Conservation (phyloP, 2,797 vertebrate species). For the Cynopterus sphinx region DNA sequence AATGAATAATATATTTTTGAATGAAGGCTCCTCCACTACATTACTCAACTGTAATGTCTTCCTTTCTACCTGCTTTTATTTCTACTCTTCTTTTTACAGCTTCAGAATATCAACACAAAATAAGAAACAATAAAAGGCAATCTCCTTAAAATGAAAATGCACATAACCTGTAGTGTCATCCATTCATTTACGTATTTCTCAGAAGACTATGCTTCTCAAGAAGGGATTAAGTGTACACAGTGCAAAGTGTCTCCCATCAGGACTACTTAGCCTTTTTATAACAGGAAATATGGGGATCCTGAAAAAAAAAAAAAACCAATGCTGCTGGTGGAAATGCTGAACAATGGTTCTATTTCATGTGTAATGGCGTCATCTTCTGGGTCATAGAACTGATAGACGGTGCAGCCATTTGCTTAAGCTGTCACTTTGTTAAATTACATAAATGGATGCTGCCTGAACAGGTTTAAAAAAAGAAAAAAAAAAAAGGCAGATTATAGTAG, state of each 20-base stretch:
- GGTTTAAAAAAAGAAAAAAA: background rate
- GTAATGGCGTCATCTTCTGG: background rate
- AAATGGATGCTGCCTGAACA: conserved; percentile 28
- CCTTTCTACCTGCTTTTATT: conserved; percentile 50
- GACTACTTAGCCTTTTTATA: background rate
- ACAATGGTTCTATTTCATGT: background rate
- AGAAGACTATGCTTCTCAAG: background rate
- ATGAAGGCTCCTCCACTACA: background rate
- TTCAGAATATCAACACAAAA: conserved; percentile 23
- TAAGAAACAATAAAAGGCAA: conserved; percentile 62
- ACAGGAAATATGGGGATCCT: background rate
- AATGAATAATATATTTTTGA: conserved; percentile 38
- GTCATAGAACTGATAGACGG: background rate
- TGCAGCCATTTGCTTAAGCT: conserved; percentile 23
- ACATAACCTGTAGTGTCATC: conserved; percentile 1
- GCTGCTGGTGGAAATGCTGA: background rate
- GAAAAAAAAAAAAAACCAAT: background rate
- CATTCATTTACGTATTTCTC: conserved; percentile 44
- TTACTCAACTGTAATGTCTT: conserved; percentile 28
- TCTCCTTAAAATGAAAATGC: conserved; percentile 59
- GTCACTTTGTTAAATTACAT: conserved; percentile 45
- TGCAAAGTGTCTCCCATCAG: conserved; percentile 16
- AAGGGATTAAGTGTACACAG: background rate
- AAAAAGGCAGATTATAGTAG: conserved; percentile 15
- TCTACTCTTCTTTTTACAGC: conserved; percentile 10